phyloP scores from a whole-genome alignment of 2,113 vertebrate genomes.

The Ailurus styani region DNA sequence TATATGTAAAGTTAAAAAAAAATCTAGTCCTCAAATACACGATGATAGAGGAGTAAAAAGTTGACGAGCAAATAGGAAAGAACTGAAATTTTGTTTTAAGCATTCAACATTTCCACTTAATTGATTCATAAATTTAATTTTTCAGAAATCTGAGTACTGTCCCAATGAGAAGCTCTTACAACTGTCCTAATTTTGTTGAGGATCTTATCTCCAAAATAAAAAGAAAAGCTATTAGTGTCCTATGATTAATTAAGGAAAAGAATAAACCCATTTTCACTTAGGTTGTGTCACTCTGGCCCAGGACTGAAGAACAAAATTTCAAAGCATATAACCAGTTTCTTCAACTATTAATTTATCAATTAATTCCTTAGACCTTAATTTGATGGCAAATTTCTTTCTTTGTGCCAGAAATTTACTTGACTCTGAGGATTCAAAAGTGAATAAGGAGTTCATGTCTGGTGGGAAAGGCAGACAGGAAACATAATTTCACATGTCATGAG shows the following conservation, averaged over 20 bases:
- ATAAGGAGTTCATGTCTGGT: slow-evolving; percentile 11
- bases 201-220: not conserved
- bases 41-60: not conserved
- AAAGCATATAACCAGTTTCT: not conserved
- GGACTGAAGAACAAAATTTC: not conserved
- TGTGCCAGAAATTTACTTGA: slow-evolving; percentile 30
- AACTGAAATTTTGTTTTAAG: not conserved
- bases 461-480: slow-evolving; percentile 55
- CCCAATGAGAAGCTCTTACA: not conserved
- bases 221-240: not conserved
- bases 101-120: not conserved
- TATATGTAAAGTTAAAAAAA: not conserved
- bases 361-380: not conserved
- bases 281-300: not conserved
- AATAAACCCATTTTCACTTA: not conserved
- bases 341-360: not conserved
- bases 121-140: slow-evolving; percentile 2
- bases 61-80: not conserved
- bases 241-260: not conserved
- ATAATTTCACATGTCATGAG: slow-evolving; percentile 47
- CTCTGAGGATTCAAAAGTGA: slow-evolving; percentile 29
- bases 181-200: not conserved
- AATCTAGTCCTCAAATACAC: not conserved
- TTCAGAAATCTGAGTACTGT: not conserved
- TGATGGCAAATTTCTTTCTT: not conserved